Evolutionary conservation across 2,113 vertebrate genomes (phyloP), one percentile per base, ranked within the genome.

Genomic region (Cyanoderma ruficeps): DNA sequence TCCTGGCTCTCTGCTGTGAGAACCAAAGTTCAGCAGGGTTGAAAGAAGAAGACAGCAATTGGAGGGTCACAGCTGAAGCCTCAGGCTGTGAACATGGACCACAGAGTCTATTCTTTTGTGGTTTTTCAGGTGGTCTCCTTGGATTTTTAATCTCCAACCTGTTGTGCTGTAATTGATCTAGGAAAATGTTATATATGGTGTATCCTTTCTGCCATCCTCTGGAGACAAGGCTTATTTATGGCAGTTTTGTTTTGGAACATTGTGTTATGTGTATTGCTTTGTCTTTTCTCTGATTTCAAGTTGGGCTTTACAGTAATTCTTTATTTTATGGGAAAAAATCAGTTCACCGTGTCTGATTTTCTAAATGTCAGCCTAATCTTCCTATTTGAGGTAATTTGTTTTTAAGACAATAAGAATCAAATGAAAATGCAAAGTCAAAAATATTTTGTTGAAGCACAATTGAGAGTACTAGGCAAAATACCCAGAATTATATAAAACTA

Each of bases 241-340:
- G 35, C 6, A 49, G 19, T 60, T 78, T 93, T 95, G 69, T 94
- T 96, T 93, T 87, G 87, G 84, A 95, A 95, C 65, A 52, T 19
- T 41, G 3, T 35, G 52, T 31, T 71, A 33, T 35, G 59, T 0
- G 0, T 77, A 49, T 49, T 83, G 7, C 15, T 80, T 94, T 87
- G 41, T 83, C 37, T 90, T 94, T 90, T 37, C 47, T 75, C 56
- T 55, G 46, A n/a, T 20, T 55, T 74, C 9, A 11, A 90, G 8
- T 7, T 81, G 68, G 44, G 25, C 2, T 94, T 95, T 92, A 85
- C 31, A 23, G 50, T 65, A 90, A 92, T 27, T 65, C n/a, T 57
- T 56, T 65, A 11, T 28, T 82, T 75, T 46, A 68, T 61, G 75
- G 70, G 37, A 88, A 85, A 57, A 88, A 35, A 12, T 41, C 46